These are phyloP conservation scores for Anarhynchus alexandrinus DNA, from an alignment of 2,113 vertebrate species.

Conservation along the genomic window DNA sequence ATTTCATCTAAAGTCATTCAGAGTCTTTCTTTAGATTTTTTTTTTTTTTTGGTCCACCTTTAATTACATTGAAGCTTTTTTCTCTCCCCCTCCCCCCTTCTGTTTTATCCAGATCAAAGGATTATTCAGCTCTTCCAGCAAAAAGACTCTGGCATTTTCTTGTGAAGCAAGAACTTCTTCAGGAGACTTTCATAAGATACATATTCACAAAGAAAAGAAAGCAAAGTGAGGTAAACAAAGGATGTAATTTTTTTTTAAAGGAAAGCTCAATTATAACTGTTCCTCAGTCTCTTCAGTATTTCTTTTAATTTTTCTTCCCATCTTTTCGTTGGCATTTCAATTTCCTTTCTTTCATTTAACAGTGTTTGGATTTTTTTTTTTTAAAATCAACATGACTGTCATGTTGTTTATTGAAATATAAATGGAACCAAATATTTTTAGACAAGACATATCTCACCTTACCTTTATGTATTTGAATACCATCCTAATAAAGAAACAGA, in stretches of 20 bases:
- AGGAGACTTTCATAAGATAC: slow-evolving; percentile 94
- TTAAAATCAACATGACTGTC: neutral
- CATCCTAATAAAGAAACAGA: neutral
- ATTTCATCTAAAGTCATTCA: neutral
- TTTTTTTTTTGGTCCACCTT: neutral
- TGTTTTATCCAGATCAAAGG: slow-evolving; percentile 86
- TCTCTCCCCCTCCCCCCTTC: neutral
- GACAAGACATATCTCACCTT: neutral
- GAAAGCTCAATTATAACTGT: neutral
- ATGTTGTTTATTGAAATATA: neutral
- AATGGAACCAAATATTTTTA: neutral
- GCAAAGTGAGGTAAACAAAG: slow-evolving; percentile 90
- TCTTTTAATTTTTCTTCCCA: neutral
- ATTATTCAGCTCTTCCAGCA: slow-evolving; percentile 89
- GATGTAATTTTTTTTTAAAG: neutral
- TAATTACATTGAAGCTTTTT: neutral
- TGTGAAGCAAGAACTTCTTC: slow-evolving; percentile 95
- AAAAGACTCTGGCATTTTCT: slow-evolving; percentile 96
- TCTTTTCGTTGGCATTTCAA: neutral
- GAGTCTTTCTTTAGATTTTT: neutral
- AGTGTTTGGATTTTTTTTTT: neutral
- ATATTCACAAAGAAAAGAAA: slow-evolving; percentile 99
- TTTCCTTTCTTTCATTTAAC: neutral
- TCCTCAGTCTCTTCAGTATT: neutral
- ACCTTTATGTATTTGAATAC: neutral